Evolutionary conservation across 30 jellyfish, hydroid and myxozoan species (phyloP).

Genomic region (Aurelia aurita): DNA sequence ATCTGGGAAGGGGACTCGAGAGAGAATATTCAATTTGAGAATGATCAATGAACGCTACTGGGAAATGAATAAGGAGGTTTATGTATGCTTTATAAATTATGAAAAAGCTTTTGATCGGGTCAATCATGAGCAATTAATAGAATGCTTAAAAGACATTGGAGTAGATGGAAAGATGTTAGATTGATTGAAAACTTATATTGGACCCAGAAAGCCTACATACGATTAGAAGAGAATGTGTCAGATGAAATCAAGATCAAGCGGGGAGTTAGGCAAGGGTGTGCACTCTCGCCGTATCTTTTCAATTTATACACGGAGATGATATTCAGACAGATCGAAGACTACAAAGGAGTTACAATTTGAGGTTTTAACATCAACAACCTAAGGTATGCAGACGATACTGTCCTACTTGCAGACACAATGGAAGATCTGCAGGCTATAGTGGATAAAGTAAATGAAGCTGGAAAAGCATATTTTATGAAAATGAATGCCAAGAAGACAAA

Average conservation of each 20-base stretch:
- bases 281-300: background rate
- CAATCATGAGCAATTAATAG: too few species aligned
- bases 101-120: too few species aligned
- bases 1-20: too few species aligned
- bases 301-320: slow-evolving; percentile 1
- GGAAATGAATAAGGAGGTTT: too few species aligned
- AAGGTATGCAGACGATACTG: slow-evolving; percentile 8
- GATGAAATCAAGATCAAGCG: too few species aligned
- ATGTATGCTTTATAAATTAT: too few species aligned
- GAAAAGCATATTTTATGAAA: background rate
- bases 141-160: background rate
- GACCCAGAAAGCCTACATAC: too few species aligned
- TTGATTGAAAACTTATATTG: background rate
- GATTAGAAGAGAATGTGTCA: too few species aligned
- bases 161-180: background rate
- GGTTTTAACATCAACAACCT: background rate
- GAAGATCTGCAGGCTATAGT: background rate
- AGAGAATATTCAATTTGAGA: too few species aligned
- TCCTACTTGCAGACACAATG: background rate
- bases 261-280: too few species aligned
- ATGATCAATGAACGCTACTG: too few species aligned
- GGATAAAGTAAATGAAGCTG: background rate
- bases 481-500: slow-evolving; percentile 2
- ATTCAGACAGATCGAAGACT: background rate
- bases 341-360: background rate